Conservation (phyloP, 2,797 vertebrate genomes). For the Hypotaenidia okinawae region DNA sequence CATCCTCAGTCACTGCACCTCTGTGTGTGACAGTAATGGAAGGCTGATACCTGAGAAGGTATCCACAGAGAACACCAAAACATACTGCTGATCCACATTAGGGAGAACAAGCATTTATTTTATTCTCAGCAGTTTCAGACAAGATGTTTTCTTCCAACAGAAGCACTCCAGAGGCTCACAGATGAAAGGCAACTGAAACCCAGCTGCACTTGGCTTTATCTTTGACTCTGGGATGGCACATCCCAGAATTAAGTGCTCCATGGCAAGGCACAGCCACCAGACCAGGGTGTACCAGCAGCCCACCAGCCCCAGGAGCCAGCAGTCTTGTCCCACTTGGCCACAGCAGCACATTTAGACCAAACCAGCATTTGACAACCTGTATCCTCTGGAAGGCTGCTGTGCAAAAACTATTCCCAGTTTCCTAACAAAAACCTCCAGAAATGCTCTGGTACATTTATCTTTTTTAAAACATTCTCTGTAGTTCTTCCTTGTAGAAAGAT, state of each 20-base stretch:
- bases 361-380: not conserved
- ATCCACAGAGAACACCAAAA: not conserved
- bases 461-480: not conserved
- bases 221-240: not conserved
- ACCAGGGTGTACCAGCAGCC: fast-evolving
- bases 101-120: not conserved
- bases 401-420: not conserved
- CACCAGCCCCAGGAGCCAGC: not conserved
- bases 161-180: not conserved
- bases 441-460: not conserved
- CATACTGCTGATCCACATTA: too few relatives aligned
- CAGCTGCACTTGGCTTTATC: not conserved
- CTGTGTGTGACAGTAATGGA: fast-evolving
- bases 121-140: not conserved
- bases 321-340: not conserved
- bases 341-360: not conserved
- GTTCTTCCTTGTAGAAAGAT: not conserved
- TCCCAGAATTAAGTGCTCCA: not conserved
- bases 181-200: not conserved
- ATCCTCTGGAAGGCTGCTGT: not conserved
- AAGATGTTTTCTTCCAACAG: not conserved
- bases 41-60: not conserved
- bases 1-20: not conserved
- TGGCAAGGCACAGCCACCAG: not conserved
- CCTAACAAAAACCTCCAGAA: not conserved